Conservation (phyloP, 2,113 vertebrate genomes). For the Carassius auratus region DNA sequence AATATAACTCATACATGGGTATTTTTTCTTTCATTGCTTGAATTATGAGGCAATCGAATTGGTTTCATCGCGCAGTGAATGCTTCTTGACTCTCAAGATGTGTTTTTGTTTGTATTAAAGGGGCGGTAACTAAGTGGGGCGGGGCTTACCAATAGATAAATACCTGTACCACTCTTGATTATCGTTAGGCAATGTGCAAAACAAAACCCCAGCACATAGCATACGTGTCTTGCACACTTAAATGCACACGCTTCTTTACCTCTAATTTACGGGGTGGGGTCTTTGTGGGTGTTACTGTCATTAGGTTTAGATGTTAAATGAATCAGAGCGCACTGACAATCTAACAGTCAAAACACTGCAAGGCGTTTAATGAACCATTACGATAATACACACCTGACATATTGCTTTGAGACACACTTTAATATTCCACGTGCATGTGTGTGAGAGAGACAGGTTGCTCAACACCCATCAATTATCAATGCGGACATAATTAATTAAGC, state of each 20-base stretch:
- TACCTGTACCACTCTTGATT: neutral
- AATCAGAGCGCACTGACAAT: slow-evolving; percentile 49
- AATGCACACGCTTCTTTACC: slow-evolving; percentile 26
- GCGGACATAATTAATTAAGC: slow-evolving; percentile 14
- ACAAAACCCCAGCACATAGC: neutral
- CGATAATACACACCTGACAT: slow-evolving; percentile 34
- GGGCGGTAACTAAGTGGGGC: too few relatives aligned
- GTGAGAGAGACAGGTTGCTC: neutral
- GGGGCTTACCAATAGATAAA: too few relatives aligned
- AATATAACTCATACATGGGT: too few relatives aligned
- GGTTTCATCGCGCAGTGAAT: too few relatives aligned
- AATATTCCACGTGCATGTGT: slow-evolving; percentile 35
- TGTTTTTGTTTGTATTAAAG: too few relatives aligned
- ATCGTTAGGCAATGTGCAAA: neutral
- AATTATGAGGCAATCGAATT: too few relatives aligned
- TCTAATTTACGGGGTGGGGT: neutral
- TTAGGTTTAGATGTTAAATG: slow-evolving; percentile 43
- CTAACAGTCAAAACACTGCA: slow-evolving; percentile 37
- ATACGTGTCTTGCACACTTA: neutral
- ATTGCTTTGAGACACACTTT: neutral
- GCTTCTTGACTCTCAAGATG: too few relatives aligned
- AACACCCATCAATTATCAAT: slow-evolving; percentile 16
- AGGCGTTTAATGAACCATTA: slow-evolving; percentile 51
- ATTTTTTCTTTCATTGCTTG: too few relatives aligned
- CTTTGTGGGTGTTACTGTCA: slow-evolving; percentile 34